A percentile compares a stretch with the other conserved stretches of the same genome.
phyloP scores from a whole-genome alignment of 1,140 invertebrate genomes.

The Lepeophtheirus salmonis region DNA sequence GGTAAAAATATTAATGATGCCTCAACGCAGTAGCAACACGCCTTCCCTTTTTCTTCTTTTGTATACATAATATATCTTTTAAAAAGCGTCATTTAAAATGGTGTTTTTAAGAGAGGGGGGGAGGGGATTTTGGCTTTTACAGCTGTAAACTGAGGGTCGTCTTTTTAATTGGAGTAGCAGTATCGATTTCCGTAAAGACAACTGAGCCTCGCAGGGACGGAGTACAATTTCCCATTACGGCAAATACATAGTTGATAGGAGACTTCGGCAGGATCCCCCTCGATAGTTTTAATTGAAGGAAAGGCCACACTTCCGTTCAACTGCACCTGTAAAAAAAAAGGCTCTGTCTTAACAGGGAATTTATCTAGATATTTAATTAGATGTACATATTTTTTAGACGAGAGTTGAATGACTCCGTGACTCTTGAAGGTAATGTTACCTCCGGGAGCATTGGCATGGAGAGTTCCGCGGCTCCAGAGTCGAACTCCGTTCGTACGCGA shows the following conservation, averaged over 20 bases:
- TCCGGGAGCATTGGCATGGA: neutral
- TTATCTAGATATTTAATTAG: neutral
- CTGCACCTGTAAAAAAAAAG: neutral
- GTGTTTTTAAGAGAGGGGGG: neutral
- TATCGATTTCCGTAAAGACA: neutral
- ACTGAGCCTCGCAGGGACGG: neutral
- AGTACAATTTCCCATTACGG: neutral
- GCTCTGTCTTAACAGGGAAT: neutral
- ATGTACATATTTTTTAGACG: neutral
- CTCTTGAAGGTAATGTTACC: neutral
- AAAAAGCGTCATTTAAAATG: neutral
- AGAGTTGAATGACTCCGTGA: neutral
- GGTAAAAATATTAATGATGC: neutral
- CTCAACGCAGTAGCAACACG: neutral
- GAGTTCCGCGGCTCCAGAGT: neutral
- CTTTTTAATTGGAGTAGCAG: no score
- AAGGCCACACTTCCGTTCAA: no score
- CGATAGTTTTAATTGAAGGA: neutral
- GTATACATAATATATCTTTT: neutral
- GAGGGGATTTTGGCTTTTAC: no score
- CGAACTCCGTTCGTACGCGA: neutral
- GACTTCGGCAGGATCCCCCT: neutral
- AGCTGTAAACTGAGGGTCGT: no score
- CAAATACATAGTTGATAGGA: neutral
- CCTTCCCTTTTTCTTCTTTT: neutral